Conservation (phyloP, 2,113 vertebrate species). For the Laticauda laticaudata region DNA sequence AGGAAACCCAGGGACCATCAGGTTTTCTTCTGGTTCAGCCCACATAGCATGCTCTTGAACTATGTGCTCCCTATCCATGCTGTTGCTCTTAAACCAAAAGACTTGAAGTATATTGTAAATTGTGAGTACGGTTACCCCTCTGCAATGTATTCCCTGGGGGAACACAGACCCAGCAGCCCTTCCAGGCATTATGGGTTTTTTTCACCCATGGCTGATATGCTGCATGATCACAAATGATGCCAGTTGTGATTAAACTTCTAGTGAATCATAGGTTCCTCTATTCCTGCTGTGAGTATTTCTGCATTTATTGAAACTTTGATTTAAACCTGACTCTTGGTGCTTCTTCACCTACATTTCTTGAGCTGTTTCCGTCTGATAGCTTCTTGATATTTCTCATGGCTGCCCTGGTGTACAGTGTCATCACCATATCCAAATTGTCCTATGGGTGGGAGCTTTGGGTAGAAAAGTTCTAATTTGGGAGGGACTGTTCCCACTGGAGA, state of each 20-base stretch:
- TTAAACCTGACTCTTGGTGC: neutral
- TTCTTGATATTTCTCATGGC: constrained; percentile 63
- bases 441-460: constrained; percentile 55
- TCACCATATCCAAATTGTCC: constrained; percentile 45
- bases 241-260: neutral
- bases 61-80: no score
- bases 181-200: neutral
- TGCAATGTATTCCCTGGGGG: neutral
- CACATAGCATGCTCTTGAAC: neutral
- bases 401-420: constrained; percentile 57
- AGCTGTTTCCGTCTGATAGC: constrained; percentile 52
- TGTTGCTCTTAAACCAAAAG: neutral
- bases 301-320: neutral
- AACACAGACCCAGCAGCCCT: neutral
- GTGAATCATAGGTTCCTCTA: neutral
- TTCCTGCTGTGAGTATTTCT: neutral
- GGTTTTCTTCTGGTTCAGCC: neutral
- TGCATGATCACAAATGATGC: neutral
- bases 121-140: neutral
- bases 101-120: neutral
- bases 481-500: constrained; percentile 26
- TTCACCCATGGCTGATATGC: neutral
- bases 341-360: constrained; percentile 61
- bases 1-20: neutral
- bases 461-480: constrained; percentile 20